phyloP scores from a whole-genome alignment of 1,140 invertebrate species.

The Thaumatotibia leucotreta region DNA sequence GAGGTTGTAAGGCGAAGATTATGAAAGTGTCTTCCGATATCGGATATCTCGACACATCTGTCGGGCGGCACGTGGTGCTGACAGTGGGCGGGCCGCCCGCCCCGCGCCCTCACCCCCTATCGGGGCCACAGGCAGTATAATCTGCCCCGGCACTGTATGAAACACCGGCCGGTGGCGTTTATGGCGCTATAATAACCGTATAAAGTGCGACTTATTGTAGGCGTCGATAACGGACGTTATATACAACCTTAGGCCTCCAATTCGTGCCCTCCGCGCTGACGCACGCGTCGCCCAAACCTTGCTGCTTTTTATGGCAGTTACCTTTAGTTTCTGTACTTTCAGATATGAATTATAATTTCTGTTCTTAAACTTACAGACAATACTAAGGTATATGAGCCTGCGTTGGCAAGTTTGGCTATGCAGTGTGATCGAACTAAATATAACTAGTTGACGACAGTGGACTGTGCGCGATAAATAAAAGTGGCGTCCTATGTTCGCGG shows the following conservation, averaged over 20 bases:
- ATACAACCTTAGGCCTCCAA: constrained; percentile 53
- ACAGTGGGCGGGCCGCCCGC: constrained; percentile 42
- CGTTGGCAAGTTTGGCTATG: too few relatives aligned
- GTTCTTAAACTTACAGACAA: too few relatives aligned
- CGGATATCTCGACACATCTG: constrained; percentile 72
- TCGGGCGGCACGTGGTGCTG: constrained; percentile 61
- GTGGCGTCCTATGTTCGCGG: constrained; percentile 49
- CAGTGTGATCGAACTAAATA: constrained; percentile 31
- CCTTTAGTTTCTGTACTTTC: not conserved
- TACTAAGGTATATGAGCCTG: too few relatives aligned
- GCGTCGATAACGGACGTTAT: constrained; percentile 69
- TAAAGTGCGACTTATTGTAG: constrained; percentile 75
- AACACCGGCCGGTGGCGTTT: constrained; percentile 73
- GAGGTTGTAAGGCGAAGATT: constrained; percentile 63
- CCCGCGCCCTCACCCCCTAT: constrained; percentile 33
- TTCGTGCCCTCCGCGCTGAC: constrained; percentile 33
- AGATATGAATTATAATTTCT: not conserved
- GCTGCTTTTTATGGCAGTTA: not conserved
- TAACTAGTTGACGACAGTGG: constrained; percentile 41
- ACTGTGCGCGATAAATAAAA: constrained; percentile 53
- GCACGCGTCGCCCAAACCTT: not conserved
- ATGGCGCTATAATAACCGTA: constrained; percentile 74
- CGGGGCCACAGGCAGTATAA: constrained; percentile 61
- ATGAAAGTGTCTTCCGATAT: constrained; percentile 74
- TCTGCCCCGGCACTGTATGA: constrained; percentile 69